Conservation (phyloP, 1,140 invertebrate genomes). For the Drosophila chauvacae region DNA sequence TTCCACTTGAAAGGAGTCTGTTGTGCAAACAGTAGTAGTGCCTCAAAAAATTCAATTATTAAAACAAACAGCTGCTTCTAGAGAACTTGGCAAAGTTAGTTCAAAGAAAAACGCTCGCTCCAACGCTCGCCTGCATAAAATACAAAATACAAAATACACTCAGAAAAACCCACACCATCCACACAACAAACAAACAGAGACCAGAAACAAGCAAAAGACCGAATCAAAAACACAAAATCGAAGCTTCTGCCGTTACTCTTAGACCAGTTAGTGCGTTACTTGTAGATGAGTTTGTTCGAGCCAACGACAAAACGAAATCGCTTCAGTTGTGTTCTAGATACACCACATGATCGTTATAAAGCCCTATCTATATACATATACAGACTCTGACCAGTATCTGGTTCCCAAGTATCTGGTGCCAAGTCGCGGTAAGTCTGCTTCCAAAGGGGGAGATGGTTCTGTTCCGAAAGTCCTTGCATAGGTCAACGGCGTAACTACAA, state of each 20-base stretch:
- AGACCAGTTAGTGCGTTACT: conserved; percentile 74
- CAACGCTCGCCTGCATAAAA: conserved; percentile 49
- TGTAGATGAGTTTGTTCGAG: conserved; percentile 77
- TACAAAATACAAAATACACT: conserved; percentile 22
- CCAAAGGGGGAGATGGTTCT: conserved; percentile 38
- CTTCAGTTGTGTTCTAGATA: conserved; percentile 77
- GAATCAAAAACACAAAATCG: conserved; percentile 36
- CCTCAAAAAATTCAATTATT: not conserved
- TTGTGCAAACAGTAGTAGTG: conserved; percentile 35
- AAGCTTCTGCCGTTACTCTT: conserved; percentile 78
- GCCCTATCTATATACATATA: conserved; percentile 18
- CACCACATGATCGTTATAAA: conserved; percentile 48
- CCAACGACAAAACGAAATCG: conserved; percentile 54
- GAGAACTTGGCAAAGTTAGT: conserved; percentile 42
- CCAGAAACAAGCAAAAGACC: conserved; percentile 35
- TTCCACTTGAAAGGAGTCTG: conserved; percentile 13
- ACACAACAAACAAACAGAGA: conserved; percentile 50
- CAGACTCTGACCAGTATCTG: conserved; percentile 33
- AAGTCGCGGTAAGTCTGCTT: conserved; percentile 71
- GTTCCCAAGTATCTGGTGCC: conserved; percentile 31
- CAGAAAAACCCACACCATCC: conserved; percentile 6
- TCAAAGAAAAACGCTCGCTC: conserved; percentile 52
- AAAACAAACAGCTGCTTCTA: conserved; percentile 49
- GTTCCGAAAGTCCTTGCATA: conserved; percentile 15
- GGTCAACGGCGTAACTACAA: conserved; percentile 21